Percentiles rank a stretch among this genome's conserved stretches.
phyloP scores from a whole-genome alignment of 2,888 invertebrate genomes.

The Macroteleia sp. region DNA sequence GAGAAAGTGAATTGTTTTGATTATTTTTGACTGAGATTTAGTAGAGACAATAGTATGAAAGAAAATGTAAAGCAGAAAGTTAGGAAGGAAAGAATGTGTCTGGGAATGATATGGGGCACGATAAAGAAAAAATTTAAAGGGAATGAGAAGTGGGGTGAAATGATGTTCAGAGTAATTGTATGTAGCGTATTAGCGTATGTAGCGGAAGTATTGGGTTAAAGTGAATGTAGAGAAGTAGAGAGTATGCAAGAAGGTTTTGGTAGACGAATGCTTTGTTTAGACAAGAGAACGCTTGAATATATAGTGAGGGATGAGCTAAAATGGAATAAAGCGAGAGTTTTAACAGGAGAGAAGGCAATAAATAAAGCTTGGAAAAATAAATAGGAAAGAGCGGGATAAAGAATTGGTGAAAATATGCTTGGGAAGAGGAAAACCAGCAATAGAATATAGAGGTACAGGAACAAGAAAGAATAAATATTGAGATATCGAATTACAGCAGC shows the following conservation, averaged over 20 bases:
- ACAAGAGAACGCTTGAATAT: not conserved
- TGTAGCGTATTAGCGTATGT: conserved; percentile 5
- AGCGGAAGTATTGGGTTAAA: not conserved
- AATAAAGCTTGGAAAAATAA: too few species aligned
- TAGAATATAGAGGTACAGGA: too few species aligned
- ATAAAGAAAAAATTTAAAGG: not conserved
- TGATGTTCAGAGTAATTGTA: not conserved
- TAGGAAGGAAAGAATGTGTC: not conserved
- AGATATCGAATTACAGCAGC: too few species aligned
- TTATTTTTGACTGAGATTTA: not conserved
- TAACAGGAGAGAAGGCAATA: too few species aligned
- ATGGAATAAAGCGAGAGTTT: conserved; percentile 1
- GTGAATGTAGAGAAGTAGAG: not conserved
- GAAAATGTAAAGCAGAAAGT: not conserved
- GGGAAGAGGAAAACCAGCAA: too few species aligned
- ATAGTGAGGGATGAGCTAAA: conserved; percentile 11
- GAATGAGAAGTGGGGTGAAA: not conserved
- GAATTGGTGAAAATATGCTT: too few species aligned
- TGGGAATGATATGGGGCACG: not conserved
- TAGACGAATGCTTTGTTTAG: conserved; percentile 6
- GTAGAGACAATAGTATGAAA: conserved; percentile 1
- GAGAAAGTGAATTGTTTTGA: conserved; percentile 8
- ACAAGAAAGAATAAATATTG: too few species aligned
- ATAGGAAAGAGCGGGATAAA: too few species aligned
- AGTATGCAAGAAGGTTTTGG: not conserved